phyloP scores from a whole-genome alignment of 2,113 vertebrate genomes.

The Plecturocebus donacophilus region DNA sequence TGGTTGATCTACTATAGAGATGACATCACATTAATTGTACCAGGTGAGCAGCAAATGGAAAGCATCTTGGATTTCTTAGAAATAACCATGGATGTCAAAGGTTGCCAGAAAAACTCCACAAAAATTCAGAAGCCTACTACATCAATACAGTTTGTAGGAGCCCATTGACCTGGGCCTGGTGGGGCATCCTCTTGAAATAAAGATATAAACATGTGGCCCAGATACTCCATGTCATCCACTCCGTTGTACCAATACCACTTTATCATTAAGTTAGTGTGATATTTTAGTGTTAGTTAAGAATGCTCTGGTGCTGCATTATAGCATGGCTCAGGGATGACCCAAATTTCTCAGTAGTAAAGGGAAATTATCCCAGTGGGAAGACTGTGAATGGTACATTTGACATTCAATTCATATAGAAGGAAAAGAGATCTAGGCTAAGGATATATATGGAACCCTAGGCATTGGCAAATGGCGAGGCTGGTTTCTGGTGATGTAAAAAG shows the following conservation, averaged over 20 bases:
- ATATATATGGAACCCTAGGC: neutral
- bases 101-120: neutral
- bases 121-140: neutral
- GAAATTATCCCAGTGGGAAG: neutral
- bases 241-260: neutral
- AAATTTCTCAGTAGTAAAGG: neutral
- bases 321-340: neutral
- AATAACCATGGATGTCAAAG: neutral
- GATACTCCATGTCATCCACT: neutral
- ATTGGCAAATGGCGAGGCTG: neutral
- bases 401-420: neutral
- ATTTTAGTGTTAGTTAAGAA: neutral
- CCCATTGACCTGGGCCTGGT: neutral
- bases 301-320: neutral
- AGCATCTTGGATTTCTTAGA: neutral
- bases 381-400: neutral
- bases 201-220: neutral
- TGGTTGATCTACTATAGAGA: neutral
- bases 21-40: neutral
- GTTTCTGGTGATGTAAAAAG: neutral
- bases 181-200: neutral
- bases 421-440: neutral
- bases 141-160: neutral
- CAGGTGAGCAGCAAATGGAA: neutral
- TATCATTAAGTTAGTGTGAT: neutral